phyloP scores from a whole-genome alignment of 2,797 vertebrate species.

The Pseudomugil gertrudae region DNA sequence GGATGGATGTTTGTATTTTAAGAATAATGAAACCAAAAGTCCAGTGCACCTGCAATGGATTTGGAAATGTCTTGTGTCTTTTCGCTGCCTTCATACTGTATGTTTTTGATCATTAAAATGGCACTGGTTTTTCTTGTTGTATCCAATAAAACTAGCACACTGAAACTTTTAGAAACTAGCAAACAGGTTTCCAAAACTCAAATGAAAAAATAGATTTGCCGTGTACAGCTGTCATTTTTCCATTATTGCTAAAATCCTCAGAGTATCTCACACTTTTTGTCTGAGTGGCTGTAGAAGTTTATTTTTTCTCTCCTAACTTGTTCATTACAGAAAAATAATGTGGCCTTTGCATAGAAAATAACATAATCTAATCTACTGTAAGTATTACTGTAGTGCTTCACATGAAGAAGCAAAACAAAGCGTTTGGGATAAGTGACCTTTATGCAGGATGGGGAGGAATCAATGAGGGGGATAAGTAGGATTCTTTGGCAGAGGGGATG shows the following conservation, averaged over 20 bases:
- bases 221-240: not conserved
- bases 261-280: not conserved
- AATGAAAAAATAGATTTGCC: not conserved
- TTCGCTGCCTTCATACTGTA: not conserved
- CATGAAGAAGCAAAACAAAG: slow-evolving; percentile 5
- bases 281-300: slow-evolving; percentile 28
- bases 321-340: slow-evolving; percentile 16
- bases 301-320: slow-evolving; percentile 10
- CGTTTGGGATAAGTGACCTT: slow-evolving; percentile 38
- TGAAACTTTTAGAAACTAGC: not conserved
- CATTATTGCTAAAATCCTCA: not conserved
- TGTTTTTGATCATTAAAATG: not conserved
- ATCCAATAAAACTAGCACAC: not conserved
- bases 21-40: not conserved
- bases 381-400: not conserved
- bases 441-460: slow-evolving; percentile 38
- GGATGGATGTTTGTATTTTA: not conserved
- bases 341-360: not conserved
- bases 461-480: slow-evolving; percentile 62
- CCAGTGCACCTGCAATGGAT: not conserved
- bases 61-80: not conserved
- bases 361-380: not conserved
- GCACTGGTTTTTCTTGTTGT: not conserved
- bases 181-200: not conserved
- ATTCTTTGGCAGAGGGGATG: slow-evolving; percentile 59